Evolutionary conservation across 2,113 vertebrate genomes (phyloP).

Genomic region (Guaruba guarouba): DNA sequence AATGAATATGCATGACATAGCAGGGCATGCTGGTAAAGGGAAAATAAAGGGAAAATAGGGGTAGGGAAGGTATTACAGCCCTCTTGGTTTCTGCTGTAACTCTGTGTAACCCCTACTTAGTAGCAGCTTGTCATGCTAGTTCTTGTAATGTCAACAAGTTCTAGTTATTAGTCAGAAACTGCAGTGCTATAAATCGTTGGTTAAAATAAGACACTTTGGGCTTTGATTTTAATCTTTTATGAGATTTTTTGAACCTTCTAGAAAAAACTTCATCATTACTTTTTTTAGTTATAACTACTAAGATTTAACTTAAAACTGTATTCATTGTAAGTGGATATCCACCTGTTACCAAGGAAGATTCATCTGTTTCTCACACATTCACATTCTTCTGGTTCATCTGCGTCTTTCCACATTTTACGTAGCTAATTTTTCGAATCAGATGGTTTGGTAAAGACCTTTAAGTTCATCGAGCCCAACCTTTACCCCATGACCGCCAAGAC

Average conservation of each 20-base stretch:
- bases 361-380: background rate
- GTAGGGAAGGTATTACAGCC: too few species aligned
- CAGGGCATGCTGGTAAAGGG: rapidly evolving
- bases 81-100: rapidly evolving
- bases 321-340: background rate
- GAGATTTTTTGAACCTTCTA: too few species aligned
- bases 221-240: background rate
- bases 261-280: background rate
- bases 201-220: background rate
- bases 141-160: background rate
- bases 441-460: background rate
- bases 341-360: background rate
- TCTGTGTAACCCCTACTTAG: background rate
- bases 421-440: background rate
- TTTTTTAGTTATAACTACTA: background rate
- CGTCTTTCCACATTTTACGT: rapidly evolving
- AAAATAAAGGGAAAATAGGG: background rate
- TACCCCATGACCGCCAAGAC: background rate
- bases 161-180: background rate
- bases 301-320: background rate
- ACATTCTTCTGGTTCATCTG: background rate
- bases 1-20: rapidly evolving
- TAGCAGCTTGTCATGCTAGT: background rate
- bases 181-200: rapidly evolving
- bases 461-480: background rate